phyloP scores from a whole-genome alignment of 2,888 invertebrate species.

The Crepidodera aurea region DNA sequence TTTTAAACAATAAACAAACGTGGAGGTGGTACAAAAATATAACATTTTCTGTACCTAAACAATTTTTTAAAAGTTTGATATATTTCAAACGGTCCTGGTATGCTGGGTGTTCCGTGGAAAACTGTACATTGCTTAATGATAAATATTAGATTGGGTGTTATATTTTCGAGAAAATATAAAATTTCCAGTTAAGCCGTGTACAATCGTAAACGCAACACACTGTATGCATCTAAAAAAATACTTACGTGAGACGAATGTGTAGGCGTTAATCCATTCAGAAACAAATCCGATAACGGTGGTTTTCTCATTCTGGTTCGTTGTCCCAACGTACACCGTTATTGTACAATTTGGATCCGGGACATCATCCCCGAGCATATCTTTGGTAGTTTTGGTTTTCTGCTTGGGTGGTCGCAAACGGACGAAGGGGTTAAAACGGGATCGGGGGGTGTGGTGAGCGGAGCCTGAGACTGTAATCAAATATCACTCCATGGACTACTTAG shows the following conservation, averaged over 20 bases:
- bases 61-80: neutral
- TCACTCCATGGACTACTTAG: conserved; percentile 41
- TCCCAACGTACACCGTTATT: conserved; percentile 59
- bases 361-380: conserved; percentile 59
- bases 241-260: conserved; percentile 75
- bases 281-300: conserved; percentile 70
- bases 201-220: no score
- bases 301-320: conserved; percentile 52
- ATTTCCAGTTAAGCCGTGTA: no score
- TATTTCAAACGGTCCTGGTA: neutral
- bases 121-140: no score
- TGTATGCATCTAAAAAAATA: conserved; percentile 48
- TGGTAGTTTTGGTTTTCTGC: conserved; percentile 49
- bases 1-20: no score
- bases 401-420: conserved; percentile 41
- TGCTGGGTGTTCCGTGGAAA: no score
- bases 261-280: conserved; percentile 75
- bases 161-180: no score
- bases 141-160: no score
- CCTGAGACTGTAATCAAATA: conserved; percentile 53
- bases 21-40: no score
- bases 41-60: no score
- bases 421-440: conserved; percentile 45
- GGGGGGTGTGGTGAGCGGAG: conserved; percentile 42
- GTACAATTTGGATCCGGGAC: conserved; percentile 63